Percentiles rank a stretch among this genome's conserved stretches.
phyloP scores from a whole-genome alignment of 1,140 invertebrate species.

The Cecropterus lyciades region DNA sequence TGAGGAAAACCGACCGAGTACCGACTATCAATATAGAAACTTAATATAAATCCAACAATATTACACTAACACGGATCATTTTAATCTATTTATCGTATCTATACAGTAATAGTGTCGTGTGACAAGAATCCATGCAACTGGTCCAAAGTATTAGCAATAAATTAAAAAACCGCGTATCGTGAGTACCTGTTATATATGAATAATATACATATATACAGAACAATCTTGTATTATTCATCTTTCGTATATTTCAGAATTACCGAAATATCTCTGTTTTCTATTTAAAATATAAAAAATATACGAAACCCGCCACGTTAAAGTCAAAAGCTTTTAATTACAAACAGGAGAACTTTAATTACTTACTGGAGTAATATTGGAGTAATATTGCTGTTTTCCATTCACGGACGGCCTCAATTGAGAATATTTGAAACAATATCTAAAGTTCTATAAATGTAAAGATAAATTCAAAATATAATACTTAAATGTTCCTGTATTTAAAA shows the following conservation, averaged over 20 bases:
- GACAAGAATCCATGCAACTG: too few relatives aligned
- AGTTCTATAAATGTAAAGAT: background rate
- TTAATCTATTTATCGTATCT: too few relatives aligned
- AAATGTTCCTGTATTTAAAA: too few relatives aligned
- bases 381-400: constrained; percentile 14
- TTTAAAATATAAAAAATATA: constrained; percentile 8
- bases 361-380: constrained; percentile 18
- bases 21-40: too few relatives aligned
- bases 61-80: too few relatives aligned
- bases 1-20: too few relatives aligned
- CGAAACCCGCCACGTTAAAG: background rate
- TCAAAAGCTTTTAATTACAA: constrained; percentile 19
- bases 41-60: too few relatives aligned
- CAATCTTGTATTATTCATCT: background rate
- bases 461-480: background rate
- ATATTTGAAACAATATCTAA: constrained; percentile 9
- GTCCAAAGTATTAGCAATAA: too few relatives aligned
- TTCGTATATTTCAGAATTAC: background rate
- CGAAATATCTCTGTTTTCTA: constrained; percentile 1
- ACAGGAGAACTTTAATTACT: constrained; percentile 15
- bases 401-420: background rate
- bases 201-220: too few relatives aligned
- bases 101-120: too few relatives aligned
- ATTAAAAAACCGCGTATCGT: too few relatives aligned
- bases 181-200: too few relatives aligned